Base-by-base conservation (phyloP, 1,140 invertebrate genomes). In the Ostrea denselamellosa region DNA sequence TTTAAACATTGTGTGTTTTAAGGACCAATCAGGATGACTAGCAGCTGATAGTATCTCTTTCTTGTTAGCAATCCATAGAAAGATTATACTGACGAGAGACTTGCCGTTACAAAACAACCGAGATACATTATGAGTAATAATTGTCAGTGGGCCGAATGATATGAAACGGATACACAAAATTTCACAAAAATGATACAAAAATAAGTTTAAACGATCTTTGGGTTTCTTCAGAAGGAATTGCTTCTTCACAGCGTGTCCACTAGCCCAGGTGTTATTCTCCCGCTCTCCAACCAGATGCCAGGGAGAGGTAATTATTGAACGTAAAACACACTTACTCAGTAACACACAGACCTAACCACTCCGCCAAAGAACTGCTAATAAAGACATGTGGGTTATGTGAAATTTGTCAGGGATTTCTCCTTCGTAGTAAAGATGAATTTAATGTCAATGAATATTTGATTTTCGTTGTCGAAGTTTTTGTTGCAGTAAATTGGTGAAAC, bases 291-390 rank as follows among this genome's bases (percentile, higher is more conserved):
- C 22, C 68, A 77, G 68, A 77, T 77, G 68, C 68, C 28, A 77
- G 68, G 68, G 68, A 77, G 68, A 77, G 68, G 68, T 25, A 77
- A 77, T 77, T 77, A 77, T 77, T 77, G 68, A 8, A 77, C 68
- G 68, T 77, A 77, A 77, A 77, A 77, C 28, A 22, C 28, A 77
- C 68, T 34, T 10, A 77, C 68, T 77, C 68, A 28, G 3, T 9
- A 77, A 17, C 25, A 0, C 28, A 77, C 68, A 77, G 68, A 34
- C 28, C 68, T 14, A 77, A 34, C 68, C 28, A 34, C 22, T 14
- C 2, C 28, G 68, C 25, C 22, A 28, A 77, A 17, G 22, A 77
- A 25, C 68, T 22, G 68, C 68, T 77, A 77, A 77, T 77, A 77
- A 77, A 77, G 68, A 17, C 68, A 77, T 77, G 25, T 77, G 68